These are phyloP conservation scores for Chesias legatella DNA, from an alignment of 2,888 invertebrate species.

Conservation along the genomic window DNA sequence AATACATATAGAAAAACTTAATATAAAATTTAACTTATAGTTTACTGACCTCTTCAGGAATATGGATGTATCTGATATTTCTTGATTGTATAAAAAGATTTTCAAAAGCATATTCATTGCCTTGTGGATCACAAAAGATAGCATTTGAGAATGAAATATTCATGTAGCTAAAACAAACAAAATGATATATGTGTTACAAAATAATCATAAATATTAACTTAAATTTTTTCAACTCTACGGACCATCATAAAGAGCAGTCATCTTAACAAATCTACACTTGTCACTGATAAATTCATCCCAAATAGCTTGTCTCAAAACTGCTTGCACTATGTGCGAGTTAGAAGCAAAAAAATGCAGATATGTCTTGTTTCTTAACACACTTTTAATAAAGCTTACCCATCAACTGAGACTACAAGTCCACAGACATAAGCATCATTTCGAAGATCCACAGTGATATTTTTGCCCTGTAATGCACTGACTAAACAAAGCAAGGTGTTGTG, in stretches of 20 bases:
- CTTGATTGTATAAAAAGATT: constrained; percentile 82
- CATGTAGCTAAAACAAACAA: constrained; percentile 78
- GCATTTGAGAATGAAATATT: constrained; percentile 83
- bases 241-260: no score
- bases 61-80: constrained; percentile 84
- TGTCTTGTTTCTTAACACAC: no score
- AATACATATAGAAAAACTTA: neutral
- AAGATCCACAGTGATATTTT: constrained; percentile 83
- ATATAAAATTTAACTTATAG: neutral
- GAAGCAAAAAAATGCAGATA: no score
- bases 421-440: constrained; percentile 83
- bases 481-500: constrained; percentile 83
- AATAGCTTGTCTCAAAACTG: no score
- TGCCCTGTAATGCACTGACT: constrained; percentile 81
- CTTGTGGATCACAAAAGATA: constrained; percentile 82
- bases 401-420: constrained; percentile 81
- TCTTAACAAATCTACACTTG: no score
- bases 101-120: constrained; percentile 81
- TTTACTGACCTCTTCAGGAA: constrained; percentile 78
- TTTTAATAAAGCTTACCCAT: constrained; percentile 83
- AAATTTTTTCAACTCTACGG: no score
- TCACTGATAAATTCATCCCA: no score
- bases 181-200: no score
- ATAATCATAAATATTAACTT: no score
- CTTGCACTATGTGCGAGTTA: no score